Evolutionary conservation across 2,888 invertebrate genomes (phyloP), one percentile per base, ranked within the genome.

Genomic region (Folsomia candida): DNA sequence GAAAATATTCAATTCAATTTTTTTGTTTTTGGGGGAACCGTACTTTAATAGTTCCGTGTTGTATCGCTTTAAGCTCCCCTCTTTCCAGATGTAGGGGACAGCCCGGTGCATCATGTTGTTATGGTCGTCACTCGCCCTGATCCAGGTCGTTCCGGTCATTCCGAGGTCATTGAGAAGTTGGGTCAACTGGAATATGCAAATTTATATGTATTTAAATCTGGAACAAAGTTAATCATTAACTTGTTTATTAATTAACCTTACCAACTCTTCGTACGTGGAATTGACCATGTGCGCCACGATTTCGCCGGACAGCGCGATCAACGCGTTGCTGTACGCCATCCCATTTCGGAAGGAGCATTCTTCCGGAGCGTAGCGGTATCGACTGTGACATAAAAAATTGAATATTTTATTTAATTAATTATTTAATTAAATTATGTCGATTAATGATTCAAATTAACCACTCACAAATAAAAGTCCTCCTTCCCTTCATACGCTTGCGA

Each of bases 251-350:
- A 6, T 6, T 54, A 20, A 18, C 9, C 37, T 27, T 29, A 63
- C 63, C 37, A 63, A 20, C 22, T 63, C 37, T 3, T n/a, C 27
- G 24, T n/a, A 63, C 4, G 18, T 28, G 2, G 4, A 29, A 18
- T 37, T 37, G 22, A 27, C 37, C 4, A 63, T 27, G 18, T 63
- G 29, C 2, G n/a, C 63, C 22, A 63, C 27, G 4, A 63, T 9
- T n/a, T 63, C 63, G 18, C 63, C 63, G 27, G 63, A 28, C 37
- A 63, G 28, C 11, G 29, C 63, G 24, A 29, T 29, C 11, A 63
- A 37, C 14, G n/a, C 63, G 20, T 63, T 63, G 24, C 29, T 63
- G 37, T 63, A 63, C 14, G 3, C 11, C 18, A 29, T 29, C 6
- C 63, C 63, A 22, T 63, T 63, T 29, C 63, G 22, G 37, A 63